Base-by-base conservation (phyloP, 2,113 vertebrate species). In the Pelecanus crispus region DNA sequence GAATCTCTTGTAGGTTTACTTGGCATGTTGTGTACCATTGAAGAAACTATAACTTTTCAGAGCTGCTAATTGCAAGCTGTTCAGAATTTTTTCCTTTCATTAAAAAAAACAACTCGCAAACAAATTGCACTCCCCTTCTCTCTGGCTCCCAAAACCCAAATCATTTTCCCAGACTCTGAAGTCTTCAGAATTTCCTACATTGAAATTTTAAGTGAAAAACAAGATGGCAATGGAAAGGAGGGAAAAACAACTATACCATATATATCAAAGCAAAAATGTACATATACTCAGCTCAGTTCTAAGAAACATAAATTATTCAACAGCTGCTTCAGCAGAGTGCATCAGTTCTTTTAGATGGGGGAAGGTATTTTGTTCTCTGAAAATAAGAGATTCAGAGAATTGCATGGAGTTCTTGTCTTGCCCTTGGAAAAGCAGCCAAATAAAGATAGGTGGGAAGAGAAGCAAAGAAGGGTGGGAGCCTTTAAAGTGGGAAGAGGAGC, bases 271-370 rank as follows among this genome's bases (percentile, higher is more conserved):
- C 44, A 79, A 93, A 91, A 94, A 87, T 72, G 53, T 89, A 62
- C 70, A 36, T 84, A 80, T 55, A 67, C 26, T 81, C 36, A 83
- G 21, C 70, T 59, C 61, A 42, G 24, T 96, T 96, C 93, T 94
- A 71, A 94, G 91, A 97, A 96, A 89, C 65, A 91, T 81, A 94
- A 97, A 94, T 96, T 94, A 94, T 94, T 95, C 91, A 93, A 78
- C 68, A 95, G 88, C 75, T 96, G 55, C 66, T 89, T 92, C 47
- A 80, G 66, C 67, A 82, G 65, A 88, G 56, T 90, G 82, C 74
- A 72, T 90, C 75, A 61, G 36, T 73, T 82, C 55, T 55, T 44
- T 74, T 71, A 70, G 61, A 49, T 13, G 28, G 36, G 28, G 55
- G 20, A 61, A 73, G 5, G 26, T 55, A 77, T 86, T 93, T 88